Percentiles rank a stretch among this genome's conserved stretches.
These are phyloP conservation scores for Hypotaenidia okinawae DNA, from an alignment of 2,797 vertebrate species.

Conservation along the genomic window DNA sequence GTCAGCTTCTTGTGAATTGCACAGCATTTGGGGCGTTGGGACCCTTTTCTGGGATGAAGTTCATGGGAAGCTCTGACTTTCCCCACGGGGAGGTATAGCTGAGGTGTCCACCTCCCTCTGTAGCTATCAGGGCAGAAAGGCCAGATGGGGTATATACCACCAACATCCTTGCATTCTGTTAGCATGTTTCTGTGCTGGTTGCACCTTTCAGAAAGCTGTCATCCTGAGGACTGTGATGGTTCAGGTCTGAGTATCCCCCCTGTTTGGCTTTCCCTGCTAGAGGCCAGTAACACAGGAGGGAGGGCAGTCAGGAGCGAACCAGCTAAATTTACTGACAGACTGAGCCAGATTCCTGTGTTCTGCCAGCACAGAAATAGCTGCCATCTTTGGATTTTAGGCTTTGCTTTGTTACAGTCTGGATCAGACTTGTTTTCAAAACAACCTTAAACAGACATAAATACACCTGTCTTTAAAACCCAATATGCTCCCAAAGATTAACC, in stretches of 20 bases:
- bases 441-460: not conserved
- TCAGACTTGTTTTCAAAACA: conserved; percentile 9
- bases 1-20: not conserved
- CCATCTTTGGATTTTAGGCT: not conserved
- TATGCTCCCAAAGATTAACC: not conserved
- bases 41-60: not conserved
- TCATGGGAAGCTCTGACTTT: not conserved
- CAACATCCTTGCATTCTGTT: accelerated
- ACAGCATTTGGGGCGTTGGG: accelerated
- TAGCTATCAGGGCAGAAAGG: not conserved
- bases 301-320: not conserved
- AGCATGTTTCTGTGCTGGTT: not conserved
- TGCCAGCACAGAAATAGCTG: conserved; percentile 23
- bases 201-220: not conserved
- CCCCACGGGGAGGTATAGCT: not conserved
- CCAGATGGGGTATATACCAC: not conserved
- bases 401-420: conserved; percentile 4
- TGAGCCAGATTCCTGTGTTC: not conserved
- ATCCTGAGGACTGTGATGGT: not conserved
- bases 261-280: not conserved
- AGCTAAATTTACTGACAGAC: not conserved
- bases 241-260: not conserved
- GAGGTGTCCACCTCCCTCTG: not conserved
- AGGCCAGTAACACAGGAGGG: not conserved
- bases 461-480: not conserved